These are phyloP conservation scores for Pandion haliaetus DNA, from an alignment of 2,113 vertebrate genomes.

Conservation along the genomic window DNA sequence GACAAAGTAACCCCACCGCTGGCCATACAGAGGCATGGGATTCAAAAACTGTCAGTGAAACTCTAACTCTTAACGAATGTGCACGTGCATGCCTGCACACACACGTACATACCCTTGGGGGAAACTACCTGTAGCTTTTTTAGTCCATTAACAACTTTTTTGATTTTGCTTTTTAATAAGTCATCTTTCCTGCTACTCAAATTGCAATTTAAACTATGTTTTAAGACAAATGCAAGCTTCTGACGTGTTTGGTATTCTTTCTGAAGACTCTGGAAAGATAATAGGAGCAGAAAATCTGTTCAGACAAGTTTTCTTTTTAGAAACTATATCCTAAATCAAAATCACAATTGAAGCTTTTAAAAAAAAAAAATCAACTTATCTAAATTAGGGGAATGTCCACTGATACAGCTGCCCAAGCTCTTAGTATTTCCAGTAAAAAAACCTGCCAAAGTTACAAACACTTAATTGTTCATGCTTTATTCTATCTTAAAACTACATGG, in stretches of 20 bases:
- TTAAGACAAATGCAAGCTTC: not conserved
- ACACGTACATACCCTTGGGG: accelerated
- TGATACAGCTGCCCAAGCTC: not conserved
- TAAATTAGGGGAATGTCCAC: not conserved
- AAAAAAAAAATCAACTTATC: not conserved
- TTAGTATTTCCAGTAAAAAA: not conserved
- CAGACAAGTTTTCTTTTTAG: not conserved
- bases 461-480: not conserved
- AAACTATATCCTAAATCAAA: not conserved
- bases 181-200: not conserved
- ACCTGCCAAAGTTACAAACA: not conserved
- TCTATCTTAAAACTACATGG: not conserved
- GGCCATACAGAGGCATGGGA: not conserved
- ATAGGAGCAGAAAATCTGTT: not conserved
- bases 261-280: not conserved
- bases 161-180: not conserved
- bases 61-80: accelerated
- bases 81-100: not conserved
- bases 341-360: not conserved
- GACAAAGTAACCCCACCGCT: not conserved
- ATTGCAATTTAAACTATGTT: not conserved
- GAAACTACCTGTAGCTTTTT: not conserved
- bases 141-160: not conserved
- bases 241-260: not conserved
- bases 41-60: not conserved